Conservation (phyloP, 92 coral and sea anemone species). For the Parazoanthus swiftii region DNA sequence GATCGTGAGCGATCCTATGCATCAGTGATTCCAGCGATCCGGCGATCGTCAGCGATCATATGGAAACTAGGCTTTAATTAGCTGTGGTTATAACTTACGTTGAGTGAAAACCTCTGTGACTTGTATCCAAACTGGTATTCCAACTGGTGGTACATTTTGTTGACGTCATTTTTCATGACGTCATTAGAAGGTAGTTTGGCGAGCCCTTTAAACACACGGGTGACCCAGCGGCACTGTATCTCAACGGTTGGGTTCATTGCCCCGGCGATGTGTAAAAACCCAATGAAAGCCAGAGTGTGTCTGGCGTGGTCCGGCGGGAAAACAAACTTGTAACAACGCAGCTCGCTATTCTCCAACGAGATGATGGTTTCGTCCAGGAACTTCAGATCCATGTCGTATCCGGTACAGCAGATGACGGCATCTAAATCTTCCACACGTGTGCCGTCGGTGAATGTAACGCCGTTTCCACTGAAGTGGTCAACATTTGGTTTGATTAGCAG, state of each 20-base stretch:
- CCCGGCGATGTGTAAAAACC: conserved; percentile 81
- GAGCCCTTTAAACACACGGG: conserved; percentile 75
- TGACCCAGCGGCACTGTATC: conserved; percentile 84
- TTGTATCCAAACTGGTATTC: conserved; percentile 50
- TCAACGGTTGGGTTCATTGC: conserved; percentile 78
- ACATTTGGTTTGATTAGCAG: conserved; percentile 73
- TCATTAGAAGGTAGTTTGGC: conserved; percentile 65
- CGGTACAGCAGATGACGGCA: conserved; percentile 81
- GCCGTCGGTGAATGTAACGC: conserved; percentile 79
- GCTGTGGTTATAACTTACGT: conserved; percentile 42
- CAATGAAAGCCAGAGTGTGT: conserved; percentile 69
- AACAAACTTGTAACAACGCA: conserved; percentile 58
- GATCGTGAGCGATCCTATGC: too few relatives aligned
- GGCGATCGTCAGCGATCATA: too few relatives aligned
- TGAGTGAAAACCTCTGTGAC: conserved; percentile 65
- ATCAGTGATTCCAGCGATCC: too few relatives aligned
- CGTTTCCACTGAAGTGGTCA: conserved; percentile 58
- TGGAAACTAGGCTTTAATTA: too few relatives aligned
- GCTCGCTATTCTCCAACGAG: conserved; percentile 9
- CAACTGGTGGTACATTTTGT: conserved; percentile 49
- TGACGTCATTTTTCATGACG: conserved; percentile 67
- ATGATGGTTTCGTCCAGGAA: conserved; percentile 31
- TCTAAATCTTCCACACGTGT: conserved; percentile 61
- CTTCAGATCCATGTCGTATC: conserved; percentile 2
- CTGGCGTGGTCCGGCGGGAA: conserved; percentile 70